Conservation (phyloP, 1,140 invertebrate genomes). For the Lucilia sericata region DNA sequence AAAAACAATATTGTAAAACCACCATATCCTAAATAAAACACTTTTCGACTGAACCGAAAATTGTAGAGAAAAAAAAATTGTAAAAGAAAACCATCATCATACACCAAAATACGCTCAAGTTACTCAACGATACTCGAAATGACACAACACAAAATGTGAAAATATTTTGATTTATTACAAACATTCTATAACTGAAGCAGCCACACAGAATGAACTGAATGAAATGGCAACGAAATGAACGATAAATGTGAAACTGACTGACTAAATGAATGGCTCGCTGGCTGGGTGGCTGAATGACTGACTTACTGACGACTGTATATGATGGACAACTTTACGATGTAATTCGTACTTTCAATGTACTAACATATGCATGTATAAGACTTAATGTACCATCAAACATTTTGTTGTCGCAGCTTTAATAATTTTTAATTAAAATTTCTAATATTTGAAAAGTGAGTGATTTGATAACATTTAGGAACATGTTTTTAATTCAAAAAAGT, state of each 20-base stretch:
- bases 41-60: too few relatives aligned
- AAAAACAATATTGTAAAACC: too few relatives aligned
- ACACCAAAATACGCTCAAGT: constrained; percentile 1
- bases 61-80: neutral
- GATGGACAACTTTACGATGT: neutral
- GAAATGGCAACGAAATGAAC: neutral
- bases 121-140: constrained; percentile 25
- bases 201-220: neutral
- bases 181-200: neutral
- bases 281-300: neutral
- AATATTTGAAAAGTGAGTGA: too few relatives aligned
- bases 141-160: constrained; percentile 7
- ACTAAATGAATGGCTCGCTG: neutral
- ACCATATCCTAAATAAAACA: too few relatives aligned
- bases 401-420: too few relatives aligned
- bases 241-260: neutral
- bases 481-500: too few relatives aligned
- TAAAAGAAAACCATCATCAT: too few relatives aligned
- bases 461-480: too few relatives aligned
- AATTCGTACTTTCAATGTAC: neutral
- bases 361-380: too few relatives aligned
- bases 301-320: neutral
- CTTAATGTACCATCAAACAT: too few relatives aligned
- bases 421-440: too few relatives aligned
- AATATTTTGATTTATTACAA: neutral